phyloP scores from a whole-genome alignment of 2,888 invertebrate genomes.

The Tineola bisselliella region DNA sequence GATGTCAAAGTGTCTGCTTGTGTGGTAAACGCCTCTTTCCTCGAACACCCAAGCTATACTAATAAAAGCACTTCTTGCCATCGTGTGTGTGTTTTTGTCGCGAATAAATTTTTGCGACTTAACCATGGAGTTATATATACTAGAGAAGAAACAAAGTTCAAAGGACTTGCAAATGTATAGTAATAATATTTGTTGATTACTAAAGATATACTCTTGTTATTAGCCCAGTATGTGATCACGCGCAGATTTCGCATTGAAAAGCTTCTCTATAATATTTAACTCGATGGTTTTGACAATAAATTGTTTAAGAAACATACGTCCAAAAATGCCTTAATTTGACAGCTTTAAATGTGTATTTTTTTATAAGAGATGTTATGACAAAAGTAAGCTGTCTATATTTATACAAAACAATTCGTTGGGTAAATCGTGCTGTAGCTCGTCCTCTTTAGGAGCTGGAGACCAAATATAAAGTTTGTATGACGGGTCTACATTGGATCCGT shows the following conservation, averaged over 20 bases:
- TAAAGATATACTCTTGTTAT: no score
- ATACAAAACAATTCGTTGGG: conserved; percentile 14
- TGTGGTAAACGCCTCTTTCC: no score
- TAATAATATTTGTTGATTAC: no score
- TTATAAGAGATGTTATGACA: conserved; percentile 17
- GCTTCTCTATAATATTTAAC: no score
- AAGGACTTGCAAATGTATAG: no score
- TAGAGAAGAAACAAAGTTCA: no score
- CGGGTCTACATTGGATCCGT: no score
- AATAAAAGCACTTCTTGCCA: background rate
- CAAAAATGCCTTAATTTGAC: conserved; percentile 8
- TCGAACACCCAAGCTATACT: background rate
- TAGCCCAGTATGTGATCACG: no score
- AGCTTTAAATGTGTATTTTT: conserved; percentile 10
- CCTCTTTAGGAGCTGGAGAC: conserved; percentile 16
- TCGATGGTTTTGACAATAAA: conserved; percentile 5
- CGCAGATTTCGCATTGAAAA: no score
- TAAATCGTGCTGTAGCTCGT: conserved; percentile 13
- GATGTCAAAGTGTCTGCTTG: no score
- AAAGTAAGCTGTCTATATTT: conserved; percentile 20
- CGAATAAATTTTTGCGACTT: background rate
- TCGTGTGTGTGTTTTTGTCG: background rate
- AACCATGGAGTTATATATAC: no score
- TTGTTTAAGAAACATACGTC: background rate
- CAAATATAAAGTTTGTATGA: conserved; percentile 12